Percentiles rank a stretch among this genome's conserved stretches.
Conservation (phyloP, 1,140 invertebrate species). For the Zaprionus lachaisei region DNA sequence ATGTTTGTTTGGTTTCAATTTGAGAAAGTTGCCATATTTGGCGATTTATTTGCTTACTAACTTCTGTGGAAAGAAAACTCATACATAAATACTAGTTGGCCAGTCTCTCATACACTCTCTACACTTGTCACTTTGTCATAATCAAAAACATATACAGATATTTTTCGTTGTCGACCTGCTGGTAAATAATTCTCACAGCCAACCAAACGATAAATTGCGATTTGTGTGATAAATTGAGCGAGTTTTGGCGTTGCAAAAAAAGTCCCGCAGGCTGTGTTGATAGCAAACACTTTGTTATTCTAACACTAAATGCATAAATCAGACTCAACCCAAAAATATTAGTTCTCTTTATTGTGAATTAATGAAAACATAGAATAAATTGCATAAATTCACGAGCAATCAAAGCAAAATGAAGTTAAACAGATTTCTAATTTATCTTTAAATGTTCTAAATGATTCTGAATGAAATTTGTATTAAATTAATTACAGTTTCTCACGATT, state of each 20-base stretch:
- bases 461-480: not conserved
- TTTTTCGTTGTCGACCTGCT: not conserved
- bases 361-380: not conserved
- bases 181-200: not conserved
- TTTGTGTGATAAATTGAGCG: conserved; percentile 9
- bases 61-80: not conserved
- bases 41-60: not conserved
- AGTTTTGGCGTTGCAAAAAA: not conserved
- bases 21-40: not conserved
- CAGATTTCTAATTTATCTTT: not conserved
- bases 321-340: not conserved
- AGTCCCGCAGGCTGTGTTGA: not conserved
- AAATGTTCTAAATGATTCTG: not conserved
- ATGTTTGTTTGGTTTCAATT: not conserved
- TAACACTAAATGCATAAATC: not conserved
- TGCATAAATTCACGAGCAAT: not conserved
- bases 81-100: not conserved
- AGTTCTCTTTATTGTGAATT: not conserved
- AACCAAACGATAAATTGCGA: conserved; percentile 3
- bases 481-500: not conserved
- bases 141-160: not conserved
- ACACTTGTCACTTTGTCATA: not conserved
- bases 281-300: conserved; percentile 4
- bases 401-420: not conserved
- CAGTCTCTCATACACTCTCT: not conserved